Conservation (phyloP, 2,113 vertebrate genomes). For the Myotis davidii region DNA sequence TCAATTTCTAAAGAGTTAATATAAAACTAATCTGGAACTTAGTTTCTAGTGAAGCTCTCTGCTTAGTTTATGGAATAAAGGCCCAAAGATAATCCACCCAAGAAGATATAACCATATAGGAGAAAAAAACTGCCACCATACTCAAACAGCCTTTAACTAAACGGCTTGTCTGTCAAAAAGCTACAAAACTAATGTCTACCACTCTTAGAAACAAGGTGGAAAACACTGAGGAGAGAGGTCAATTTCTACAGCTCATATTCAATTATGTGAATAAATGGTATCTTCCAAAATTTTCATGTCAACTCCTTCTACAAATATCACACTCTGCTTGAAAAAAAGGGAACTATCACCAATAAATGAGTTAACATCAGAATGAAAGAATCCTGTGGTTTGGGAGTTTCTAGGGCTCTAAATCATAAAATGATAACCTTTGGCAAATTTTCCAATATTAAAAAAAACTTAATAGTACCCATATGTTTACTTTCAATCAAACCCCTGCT, state of each 20-base stretch:
- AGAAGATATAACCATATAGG: not conserved
- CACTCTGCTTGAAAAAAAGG: not conserved
- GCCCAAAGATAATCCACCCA: not conserved
- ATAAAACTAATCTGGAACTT: conserved; percentile 10
- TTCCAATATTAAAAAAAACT: not conserved
- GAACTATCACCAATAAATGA: conserved; percentile 26
- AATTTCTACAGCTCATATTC: not conserved
- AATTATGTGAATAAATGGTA: not conserved
- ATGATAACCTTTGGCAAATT: conserved; percentile 2
- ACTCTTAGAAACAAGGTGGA: not conserved
- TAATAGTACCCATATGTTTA: not conserved
- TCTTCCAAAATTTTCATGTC: conserved; percentile 10
- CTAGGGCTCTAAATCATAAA: not conserved
- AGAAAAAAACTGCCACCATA: conserved; percentile 9
- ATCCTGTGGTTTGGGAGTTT: not conserved
- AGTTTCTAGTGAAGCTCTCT: conserved; percentile 6
- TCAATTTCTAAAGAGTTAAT: not conserved
- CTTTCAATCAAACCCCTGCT: not conserved
- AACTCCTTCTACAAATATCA: not conserved
- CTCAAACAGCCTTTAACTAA: not conserved
- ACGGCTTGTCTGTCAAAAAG: not conserved
- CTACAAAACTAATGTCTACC: not conserved
- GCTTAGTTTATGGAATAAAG: not conserved
- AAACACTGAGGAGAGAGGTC: not conserved
- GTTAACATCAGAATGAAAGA: conserved; percentile 2